These are phyloP conservation scores for Formicarius rufipectus DNA, from an alignment of 2,113 vertebrate genomes.

Conservation along the genomic window DNA sequence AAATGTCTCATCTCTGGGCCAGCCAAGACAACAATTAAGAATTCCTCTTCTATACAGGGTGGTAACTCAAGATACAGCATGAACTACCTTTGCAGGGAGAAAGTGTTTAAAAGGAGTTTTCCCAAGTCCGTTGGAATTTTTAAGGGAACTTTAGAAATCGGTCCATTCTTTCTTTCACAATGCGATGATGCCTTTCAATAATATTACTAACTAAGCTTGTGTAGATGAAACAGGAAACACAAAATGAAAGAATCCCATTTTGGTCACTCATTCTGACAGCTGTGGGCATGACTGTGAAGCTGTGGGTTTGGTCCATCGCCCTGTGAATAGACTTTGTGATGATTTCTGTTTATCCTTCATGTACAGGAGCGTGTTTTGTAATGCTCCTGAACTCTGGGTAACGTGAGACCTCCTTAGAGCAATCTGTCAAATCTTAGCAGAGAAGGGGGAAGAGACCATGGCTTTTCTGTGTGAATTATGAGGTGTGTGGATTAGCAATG, in stretches of 20 bases:
- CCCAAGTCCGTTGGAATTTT: not conserved
- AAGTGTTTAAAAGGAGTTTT: not conserved
- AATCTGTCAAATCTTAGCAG: not conserved
- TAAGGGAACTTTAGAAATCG: not conserved
- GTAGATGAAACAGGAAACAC: not conserved
- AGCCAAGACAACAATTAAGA: not conserved
- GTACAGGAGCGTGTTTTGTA: not conserved
- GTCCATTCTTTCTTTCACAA: not conserved
- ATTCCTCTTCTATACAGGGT: not conserved
- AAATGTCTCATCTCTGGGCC: not conserved
- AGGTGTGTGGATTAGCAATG: slow-evolving; percentile 8
- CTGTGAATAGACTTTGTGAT: not conserved
- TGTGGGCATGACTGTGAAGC: not conserved
- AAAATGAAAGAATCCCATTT: not conserved
- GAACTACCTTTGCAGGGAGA: not conserved
- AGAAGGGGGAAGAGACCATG: not conserved
- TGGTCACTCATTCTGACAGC: not conserved
- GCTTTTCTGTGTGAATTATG: slow-evolving; percentile 24
- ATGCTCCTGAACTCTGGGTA: not conserved
- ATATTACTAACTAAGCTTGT: not conserved
- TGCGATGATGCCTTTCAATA: not conserved
- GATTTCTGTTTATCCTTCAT: not conserved
- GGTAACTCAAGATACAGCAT: not conserved
- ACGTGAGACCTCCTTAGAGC: slow-evolving; percentile 6
- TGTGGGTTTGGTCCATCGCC: not conserved